Percentiles rank a stretch among this genome's conserved stretches.
phyloP scores from a whole-genome alignment of 2,797 vertebrate species.

The Astyanax mexicanus region DNA sequence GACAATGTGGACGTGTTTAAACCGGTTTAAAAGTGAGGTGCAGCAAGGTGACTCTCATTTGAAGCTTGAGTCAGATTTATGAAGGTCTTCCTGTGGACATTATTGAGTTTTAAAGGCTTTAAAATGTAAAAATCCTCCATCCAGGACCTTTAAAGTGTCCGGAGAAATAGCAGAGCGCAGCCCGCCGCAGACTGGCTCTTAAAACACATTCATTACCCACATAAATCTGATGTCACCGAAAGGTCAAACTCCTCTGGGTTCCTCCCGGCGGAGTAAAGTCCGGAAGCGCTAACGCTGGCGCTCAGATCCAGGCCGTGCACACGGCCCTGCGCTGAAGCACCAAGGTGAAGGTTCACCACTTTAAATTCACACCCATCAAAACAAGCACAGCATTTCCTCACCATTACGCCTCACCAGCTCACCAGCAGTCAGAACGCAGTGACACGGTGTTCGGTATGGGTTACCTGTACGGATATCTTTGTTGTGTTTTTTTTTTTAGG shows the following conservation, averaged over 20 bases:
- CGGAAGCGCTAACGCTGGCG: not conserved
- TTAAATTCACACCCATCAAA: constrained; percentile 12
- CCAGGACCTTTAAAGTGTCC: not conserved
- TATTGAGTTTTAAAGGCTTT: constrained; percentile 15
- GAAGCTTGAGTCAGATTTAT: not conserved
- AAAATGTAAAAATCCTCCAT: constrained; percentile 30
- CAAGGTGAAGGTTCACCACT: not conserved
- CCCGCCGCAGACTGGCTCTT: constrained; percentile 5
- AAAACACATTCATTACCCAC: constrained; percentile 30
- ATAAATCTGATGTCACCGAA: constrained; percentile 39
- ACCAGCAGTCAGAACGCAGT: not conserved
- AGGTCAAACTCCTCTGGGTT: constrained; percentile 14
- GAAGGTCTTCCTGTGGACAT: not conserved
- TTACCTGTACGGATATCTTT: not conserved
- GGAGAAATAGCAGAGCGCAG: not conserved
- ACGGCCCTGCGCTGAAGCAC: not conserved
- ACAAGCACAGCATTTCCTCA: not conserved
- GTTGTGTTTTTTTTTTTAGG: too few relatives aligned
- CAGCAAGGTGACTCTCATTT: not conserved
- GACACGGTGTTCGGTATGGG: not conserved
- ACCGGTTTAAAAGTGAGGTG: not conserved
- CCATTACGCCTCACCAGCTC: not conserved
- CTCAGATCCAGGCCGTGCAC: not conserved
- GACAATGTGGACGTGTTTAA: too few relatives aligned
- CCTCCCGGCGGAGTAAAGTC: not conserved